Evolutionary conservation across 2,888 invertebrate species (phyloP).

Genomic region (Thymelicus acteon): DNA sequence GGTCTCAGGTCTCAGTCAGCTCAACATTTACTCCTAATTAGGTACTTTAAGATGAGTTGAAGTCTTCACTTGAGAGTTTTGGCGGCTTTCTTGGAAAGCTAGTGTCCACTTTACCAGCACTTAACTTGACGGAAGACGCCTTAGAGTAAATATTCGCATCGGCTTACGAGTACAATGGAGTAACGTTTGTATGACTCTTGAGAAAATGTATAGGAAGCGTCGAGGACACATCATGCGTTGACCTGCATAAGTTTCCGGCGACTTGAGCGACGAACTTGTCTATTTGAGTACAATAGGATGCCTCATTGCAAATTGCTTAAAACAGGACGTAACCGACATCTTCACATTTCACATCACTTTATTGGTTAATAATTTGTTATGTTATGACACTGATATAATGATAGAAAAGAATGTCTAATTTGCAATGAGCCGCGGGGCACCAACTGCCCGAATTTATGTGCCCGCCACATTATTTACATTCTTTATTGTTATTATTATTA

Average conservation of each 20-base stretch:
- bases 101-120: slow-evolving; percentile 56
- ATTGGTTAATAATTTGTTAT: not conserved
- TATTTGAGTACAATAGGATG: slow-evolving; percentile 2
- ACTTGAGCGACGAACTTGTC: not conserved
- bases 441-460: not conserved
- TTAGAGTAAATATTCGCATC: slow-evolving; percentile 48
- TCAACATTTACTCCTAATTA: slow-evolving; percentile 24
- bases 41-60: slow-evolving; percentile 17
- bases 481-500: no score
- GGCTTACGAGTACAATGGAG: slow-evolving; percentile 44
- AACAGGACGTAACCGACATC: not conserved
- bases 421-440: not conserved
- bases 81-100: slow-evolving; percentile 61
- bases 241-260: slow-evolving; percentile 30
- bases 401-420: not conserved
- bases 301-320: slow-evolving; percentile 12
- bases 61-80: slow-evolving; percentile 36
- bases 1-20: not conserved
- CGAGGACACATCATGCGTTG: slow-evolving; percentile 30
- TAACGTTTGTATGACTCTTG: slow-evolving; percentile 41
- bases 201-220: slow-evolving; percentile 40
- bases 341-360: not conserved
- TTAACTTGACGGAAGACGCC: slow-evolving; percentile 46
- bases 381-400: not conserved
- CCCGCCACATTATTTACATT: no score